Evolutionary conservation across 2,797 vertebrate species (phyloP), one percentile per base, ranked within the genome.

Genomic region (Oceanodroma leucorhoa): DNA sequence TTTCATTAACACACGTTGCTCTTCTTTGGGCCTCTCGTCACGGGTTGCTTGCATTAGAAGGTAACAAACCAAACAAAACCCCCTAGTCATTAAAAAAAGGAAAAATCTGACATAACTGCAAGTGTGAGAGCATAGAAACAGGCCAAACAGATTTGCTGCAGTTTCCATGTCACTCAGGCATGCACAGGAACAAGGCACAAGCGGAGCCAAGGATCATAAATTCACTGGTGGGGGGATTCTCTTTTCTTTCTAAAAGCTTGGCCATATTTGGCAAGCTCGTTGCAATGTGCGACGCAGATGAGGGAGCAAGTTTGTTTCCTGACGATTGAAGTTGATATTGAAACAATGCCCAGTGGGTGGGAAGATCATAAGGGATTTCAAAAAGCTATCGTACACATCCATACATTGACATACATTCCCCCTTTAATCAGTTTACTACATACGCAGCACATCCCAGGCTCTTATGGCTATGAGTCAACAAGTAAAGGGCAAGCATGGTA

Each of bases 101-200:
- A 77, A 93, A 96, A 96, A 91, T 71, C 34, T 45, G 79, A 61
- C 3, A 9, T 79, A 95, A 30, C 65, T 89, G 53, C 32, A 46
- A 92, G 58, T 83, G 93, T 83, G 71, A 93, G 72, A 92, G 86
- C 32, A 23, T 4, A 94, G 71, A 83, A 88, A 75, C 30, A 58
- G n/a, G 86, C 91, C 90, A 95, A 84, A 85, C 36, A 95, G 64
- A 89, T 94, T 94, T 91, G 62, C 90, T 89, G 81, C 60, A 92
- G 77, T 96, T 96, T 97, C 80, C 87, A 92, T 64, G 87, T 96
- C 72, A 72, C 66, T 91, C 81, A 93, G 87, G 83, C 90, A 89
- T 62, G 79, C 89, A 90, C 79, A 96, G 66, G 89, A 96, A 96
- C 77, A 69, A 91, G 82, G 17, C 84, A 58, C 50, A 61, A 10